Conservation (phyloP, 2,888 invertebrate species). For the Caenorhabditis sp. region DNA sequence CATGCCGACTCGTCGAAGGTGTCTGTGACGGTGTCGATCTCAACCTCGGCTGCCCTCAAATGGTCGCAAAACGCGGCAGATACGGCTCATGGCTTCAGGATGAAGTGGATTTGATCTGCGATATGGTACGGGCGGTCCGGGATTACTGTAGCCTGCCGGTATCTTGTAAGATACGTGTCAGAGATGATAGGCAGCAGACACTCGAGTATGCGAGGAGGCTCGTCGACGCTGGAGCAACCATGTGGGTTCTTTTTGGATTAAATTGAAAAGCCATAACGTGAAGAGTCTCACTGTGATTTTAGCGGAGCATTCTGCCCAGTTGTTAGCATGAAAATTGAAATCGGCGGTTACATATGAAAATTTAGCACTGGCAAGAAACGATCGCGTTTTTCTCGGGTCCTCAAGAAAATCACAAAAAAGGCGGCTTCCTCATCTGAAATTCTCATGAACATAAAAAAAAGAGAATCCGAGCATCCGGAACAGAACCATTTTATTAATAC, state of each 20-base stretch:
- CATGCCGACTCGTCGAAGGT: slow-evolving; percentile 91
- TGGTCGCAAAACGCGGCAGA: slow-evolving; percentile 95
- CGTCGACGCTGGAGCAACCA: slow-evolving; percentile 91
- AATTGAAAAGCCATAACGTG: background rate
- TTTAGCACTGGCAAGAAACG: too few species aligned
- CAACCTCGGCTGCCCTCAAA: slow-evolving; percentile 98
- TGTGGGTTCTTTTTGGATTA: slow-evolving; percentile 77
- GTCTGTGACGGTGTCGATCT: slow-evolving; percentile 96
- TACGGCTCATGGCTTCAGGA: slow-evolving; percentile 92
- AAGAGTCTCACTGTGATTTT: too few species aligned
- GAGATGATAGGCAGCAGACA: slow-evolving; percentile 91
- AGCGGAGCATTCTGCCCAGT: too few species aligned
- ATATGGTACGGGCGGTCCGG: slow-evolving; percentile 78
- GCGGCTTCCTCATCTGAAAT: too few species aligned
- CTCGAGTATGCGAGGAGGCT: slow-evolving; percentile 95
- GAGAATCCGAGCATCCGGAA: too few species aligned
- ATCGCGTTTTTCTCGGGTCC: too few species aligned
- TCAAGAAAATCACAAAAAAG: too few species aligned
- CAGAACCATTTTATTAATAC: too few species aligned
- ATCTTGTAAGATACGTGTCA: slow-evolving; percentile 95
- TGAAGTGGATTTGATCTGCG: slow-evolving; percentile 73
- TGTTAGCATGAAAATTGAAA: too few species aligned
- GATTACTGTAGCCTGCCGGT: slow-evolving; percentile 87
- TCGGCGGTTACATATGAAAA: too few species aligned
- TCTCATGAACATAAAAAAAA: too few species aligned